A percentile compares a stretch with the other conserved stretches of the same genome.
Conservation (phyloP, 2,888 invertebrate species). For the Mesochorus sp. region DNA sequence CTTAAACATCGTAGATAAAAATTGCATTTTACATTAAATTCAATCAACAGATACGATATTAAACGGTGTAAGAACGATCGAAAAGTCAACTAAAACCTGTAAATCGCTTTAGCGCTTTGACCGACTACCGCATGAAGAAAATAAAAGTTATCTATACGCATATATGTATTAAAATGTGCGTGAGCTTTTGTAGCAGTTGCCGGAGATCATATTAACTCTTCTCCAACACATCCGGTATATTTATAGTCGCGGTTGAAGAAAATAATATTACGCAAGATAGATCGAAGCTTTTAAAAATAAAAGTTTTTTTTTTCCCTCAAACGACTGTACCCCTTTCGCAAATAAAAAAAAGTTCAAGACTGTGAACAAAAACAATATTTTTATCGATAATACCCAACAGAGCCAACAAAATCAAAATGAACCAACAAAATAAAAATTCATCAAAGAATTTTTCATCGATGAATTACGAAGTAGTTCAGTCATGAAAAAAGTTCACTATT, state of each 20-base stretch:
- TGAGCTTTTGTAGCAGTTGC: not conserved
- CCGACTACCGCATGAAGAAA: no score
- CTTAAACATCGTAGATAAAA: not conserved
- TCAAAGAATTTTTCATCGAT: no score
- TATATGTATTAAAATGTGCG: not conserved
- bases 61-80: slow-evolving; percentile 6
- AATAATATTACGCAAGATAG: slow-evolving; percentile 30
- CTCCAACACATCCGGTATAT: slow-evolving; percentile 64
- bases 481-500: not conserved
- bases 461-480: no score
- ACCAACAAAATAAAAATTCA: no score
- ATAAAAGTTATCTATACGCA: not conserved
- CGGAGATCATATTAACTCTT: slow-evolving; percentile 13
- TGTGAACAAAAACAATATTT: no score
- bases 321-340: no score
- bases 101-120: slow-evolving; percentile 28
- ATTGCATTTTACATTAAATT: no score
- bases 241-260: slow-evolving; percentile 58
- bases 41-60: not conserved
- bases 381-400: no score
- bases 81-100: slow-evolving; percentile 42
- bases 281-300: slow-evolving; percentile 14
- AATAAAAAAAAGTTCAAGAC: not conserved
- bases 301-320: not conserved
- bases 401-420: no score